These are phyloP conservation scores for Homalodisca vitripennis DNA, from an alignment of 1,140 invertebrate species.

Conservation along the genomic window DNA sequence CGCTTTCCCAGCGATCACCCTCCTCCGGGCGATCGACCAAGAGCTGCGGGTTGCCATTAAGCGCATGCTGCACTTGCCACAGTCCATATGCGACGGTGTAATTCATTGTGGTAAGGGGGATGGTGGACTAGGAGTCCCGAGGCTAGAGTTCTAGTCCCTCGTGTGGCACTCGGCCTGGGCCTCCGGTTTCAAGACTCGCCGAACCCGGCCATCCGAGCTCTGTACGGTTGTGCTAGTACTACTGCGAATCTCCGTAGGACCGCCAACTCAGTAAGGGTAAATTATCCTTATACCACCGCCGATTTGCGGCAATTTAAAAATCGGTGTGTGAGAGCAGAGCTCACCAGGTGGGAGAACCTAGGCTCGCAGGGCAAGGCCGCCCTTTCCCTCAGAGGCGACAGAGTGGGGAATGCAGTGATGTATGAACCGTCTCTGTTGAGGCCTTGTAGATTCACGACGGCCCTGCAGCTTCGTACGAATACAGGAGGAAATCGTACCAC, in stretches of 20 bases:
- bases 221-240: background rate
- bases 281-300: background rate
- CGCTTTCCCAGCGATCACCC: background rate
- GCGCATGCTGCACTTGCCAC: background rate
- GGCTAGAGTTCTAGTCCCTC: background rate
- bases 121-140: background rate
- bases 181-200: background rate
- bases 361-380: conserved; percentile 5
- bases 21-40: background rate
- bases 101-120: background rate
- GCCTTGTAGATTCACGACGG: conserved; percentile 8
- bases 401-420: conserved; percentile 20
- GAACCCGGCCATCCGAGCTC: background rate
- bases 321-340: conserved; percentile 17
- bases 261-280: background rate
- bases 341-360: background rate
- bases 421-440: conserved; percentile 16
- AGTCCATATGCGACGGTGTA: background rate
- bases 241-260: conserved; percentile 18
- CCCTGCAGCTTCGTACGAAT: conserved; percentile 13
- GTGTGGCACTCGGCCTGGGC: background rate
- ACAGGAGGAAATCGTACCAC: background rate
- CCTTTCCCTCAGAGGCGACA: conserved; percentile 8
- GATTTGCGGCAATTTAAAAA: no score
- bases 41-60: background rate